phyloP scores from a whole-genome alignment of 2,797 vertebrate genomes.

The Ptychobarbus kaznakovi region DNA sequence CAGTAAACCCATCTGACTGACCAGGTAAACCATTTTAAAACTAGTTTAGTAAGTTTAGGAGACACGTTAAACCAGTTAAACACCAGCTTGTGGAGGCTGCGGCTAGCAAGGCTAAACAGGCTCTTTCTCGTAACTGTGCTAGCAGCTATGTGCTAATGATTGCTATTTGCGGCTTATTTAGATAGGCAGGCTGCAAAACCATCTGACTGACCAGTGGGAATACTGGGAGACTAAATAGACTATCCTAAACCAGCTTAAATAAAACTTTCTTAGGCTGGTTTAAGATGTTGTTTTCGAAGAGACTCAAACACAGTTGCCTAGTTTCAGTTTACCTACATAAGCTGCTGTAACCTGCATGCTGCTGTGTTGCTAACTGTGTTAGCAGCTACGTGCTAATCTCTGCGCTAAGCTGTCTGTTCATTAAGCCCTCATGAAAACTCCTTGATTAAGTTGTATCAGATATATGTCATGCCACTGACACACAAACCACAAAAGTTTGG shows the following conservation, averaged over 20 bases:
- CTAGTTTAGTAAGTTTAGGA: background rate
- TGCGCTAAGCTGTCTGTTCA: constrained; percentile 14
- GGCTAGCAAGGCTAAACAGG: too few relatives aligned
- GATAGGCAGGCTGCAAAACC: background rate
- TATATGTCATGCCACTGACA: constrained; percentile 20
- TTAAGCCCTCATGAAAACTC: background rate
- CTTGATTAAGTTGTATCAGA: constrained; percentile 31
- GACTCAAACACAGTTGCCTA: background rate
- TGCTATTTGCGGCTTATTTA: background rate
- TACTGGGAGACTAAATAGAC: background rate
- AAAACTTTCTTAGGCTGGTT: background rate
- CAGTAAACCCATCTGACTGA: background rate
- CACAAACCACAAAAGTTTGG: constrained; percentile 25
- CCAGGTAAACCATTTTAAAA: background rate
- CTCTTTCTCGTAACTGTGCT: background rate
- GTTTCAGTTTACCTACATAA: background rate
- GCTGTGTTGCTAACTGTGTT: too few relatives aligned
- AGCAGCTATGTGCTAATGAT: background rate
- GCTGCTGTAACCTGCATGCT: background rate
- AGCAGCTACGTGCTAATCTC: constrained; percentile 13
- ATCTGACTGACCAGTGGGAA: background rate
- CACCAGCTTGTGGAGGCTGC: too few relatives aligned
- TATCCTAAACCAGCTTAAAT: background rate
- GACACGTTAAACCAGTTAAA: background rate
- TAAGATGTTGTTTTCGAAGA: background rate